A percentile compares a stretch with the other conserved stretches of the same genome.
These are phyloP conservation scores for Bubo blakistoni DNA, from an alignment of 2,113 vertebrate genomes.

Conservation along the genomic window DNA sequence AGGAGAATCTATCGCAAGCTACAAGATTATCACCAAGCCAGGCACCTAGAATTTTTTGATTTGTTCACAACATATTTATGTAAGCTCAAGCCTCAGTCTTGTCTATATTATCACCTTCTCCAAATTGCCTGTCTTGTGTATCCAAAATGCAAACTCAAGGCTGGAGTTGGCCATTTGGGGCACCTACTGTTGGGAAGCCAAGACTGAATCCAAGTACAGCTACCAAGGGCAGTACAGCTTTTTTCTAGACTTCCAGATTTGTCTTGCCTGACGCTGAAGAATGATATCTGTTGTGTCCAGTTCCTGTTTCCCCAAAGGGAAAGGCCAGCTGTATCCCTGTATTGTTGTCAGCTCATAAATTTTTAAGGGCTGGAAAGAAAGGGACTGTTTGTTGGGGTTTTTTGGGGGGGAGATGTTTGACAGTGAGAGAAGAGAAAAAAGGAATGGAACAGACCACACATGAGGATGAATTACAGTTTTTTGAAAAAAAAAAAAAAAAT, in stretches of 20 bases:
- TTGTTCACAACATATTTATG: background rate
- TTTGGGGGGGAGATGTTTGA: rapidly evolving
- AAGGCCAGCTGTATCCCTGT: background rate
- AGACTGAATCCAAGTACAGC: background rate
- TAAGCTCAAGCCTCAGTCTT: background rate
- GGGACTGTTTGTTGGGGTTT: no score
- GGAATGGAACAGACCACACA: background rate
- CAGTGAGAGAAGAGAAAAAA: background rate
- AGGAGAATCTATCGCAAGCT: background rate
- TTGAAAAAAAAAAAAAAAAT: background rate
- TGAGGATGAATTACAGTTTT: background rate
- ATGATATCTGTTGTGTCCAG: background rate
- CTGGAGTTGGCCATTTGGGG: background rate
- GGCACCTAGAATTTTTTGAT: background rate
- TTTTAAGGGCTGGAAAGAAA: background rate
- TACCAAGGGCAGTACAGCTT: background rate
- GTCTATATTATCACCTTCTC: background rate
- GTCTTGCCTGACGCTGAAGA: background rate
- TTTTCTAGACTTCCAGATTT: background rate
- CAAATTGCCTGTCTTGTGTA: background rate
- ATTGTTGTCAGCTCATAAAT: background rate
- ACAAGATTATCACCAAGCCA: background rate
- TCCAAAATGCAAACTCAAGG: background rate
- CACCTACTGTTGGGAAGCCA: background rate
- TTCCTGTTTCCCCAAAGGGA: background rate